phyloP scores from a whole-genome alignment of 2,888 invertebrate genomes.

The Limnephilus lunatus region DNA sequence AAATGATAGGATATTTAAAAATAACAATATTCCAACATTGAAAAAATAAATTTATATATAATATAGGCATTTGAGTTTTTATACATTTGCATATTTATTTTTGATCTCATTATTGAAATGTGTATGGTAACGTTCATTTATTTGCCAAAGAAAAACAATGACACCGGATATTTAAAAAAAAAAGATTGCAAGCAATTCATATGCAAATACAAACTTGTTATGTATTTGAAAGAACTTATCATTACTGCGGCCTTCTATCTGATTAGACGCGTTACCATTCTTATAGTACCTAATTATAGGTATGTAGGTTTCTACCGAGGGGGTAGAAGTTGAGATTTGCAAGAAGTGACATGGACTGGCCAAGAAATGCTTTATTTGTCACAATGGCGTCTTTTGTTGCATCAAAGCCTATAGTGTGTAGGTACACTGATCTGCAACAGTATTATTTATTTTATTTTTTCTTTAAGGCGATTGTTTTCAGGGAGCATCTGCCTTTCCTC shows the following conservation, averaged over 20 bases:
- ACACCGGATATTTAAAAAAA: not conserved
- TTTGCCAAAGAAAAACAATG: not conserved
- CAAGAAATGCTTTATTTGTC: conserved; percentile 25
- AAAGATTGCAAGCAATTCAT: not conserved
- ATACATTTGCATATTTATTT: too few species aligned
- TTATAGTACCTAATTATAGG: not conserved
- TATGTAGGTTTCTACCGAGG: not conserved
- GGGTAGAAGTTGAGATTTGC: not conserved
- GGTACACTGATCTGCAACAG: conserved; percentile 51
- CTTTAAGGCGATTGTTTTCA: conserved; percentile 40
- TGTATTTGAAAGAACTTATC: not conserved
- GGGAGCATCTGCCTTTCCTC: conserved; percentile 63
- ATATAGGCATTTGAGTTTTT: too few species aligned
- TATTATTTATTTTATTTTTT: conserved; percentile 55
- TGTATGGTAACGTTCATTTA: not conserved
- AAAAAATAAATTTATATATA: too few species aligned
- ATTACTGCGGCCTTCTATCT: not conserved
- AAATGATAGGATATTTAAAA: too few species aligned
- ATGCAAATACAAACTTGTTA: not conserved
- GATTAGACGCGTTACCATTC: conserved; percentile 9
- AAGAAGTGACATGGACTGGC: not conserved
- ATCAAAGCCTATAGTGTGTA: conserved; percentile 41
- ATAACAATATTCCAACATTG: too few species aligned
- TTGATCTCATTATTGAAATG: not conserved
- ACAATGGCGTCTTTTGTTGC: conserved; percentile 49